Percentiles rank a stretch among this genome's conserved stretches.
Conservation (phyloP, 2,113 vertebrate genomes). For the Lepus americanus region DNA sequence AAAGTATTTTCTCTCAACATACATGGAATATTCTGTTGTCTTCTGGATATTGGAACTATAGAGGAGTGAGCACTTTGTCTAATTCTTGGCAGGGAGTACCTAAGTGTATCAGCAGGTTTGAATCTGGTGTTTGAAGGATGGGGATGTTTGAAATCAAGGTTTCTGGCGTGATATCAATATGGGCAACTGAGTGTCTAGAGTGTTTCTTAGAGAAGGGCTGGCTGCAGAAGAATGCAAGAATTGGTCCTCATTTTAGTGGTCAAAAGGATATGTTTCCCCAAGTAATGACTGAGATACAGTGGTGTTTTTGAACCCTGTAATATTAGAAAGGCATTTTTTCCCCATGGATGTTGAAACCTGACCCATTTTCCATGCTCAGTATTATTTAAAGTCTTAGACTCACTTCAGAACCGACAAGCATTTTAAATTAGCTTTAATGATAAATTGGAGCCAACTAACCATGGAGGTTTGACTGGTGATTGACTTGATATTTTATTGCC, state of each 20-base stretch:
- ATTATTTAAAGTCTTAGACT: neutral
- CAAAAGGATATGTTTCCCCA: neutral
- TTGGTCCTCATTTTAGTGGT: conserved; percentile 16
- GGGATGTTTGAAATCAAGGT: neutral
- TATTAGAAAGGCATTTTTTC: neutral
- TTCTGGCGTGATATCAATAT: neutral
- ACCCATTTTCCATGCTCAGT: neutral
- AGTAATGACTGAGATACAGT: neutral
- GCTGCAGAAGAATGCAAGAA: neutral
- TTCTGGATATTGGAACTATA: neutral
- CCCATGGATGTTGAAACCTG: neutral
- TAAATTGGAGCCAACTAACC: neutral
- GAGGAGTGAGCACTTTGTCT: neutral
- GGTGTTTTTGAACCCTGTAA: neutral
- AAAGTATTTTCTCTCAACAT: neutral
- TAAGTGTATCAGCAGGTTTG: neutral
- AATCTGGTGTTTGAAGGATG: neutral
- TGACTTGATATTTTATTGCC: neutral
- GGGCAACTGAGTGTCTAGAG: neutral
- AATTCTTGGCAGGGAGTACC: neutral
- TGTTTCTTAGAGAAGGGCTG: neutral
- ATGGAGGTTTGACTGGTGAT: neutral
- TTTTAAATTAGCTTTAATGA: conserved; percentile 15
- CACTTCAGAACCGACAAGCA: neutral
- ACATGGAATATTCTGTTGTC: neutral